Percentiles rank a stretch among this genome's conserved stretches.
phyloP scores from a whole-genome alignment of 92 coral and sea anemone species.

The Palythoa heliodiscus region DNA sequence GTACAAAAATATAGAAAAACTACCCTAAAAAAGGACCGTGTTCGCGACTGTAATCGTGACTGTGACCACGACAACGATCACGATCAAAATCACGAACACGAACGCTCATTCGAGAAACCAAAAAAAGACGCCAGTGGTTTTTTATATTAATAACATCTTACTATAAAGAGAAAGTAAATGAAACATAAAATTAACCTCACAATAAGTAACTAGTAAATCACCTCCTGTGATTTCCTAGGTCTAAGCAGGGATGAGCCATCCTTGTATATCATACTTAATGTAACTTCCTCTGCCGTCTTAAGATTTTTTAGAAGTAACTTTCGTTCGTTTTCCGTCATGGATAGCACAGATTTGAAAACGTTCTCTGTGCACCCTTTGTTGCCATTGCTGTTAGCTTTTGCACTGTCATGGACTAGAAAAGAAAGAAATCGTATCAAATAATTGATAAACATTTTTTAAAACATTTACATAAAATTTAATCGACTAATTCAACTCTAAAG shows the following conservation, averaged over 20 bases:
- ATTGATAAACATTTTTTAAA: neutral
- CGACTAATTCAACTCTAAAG: too few relatives aligned
- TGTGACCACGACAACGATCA: too few relatives aligned
- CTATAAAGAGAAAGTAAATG: neutral
- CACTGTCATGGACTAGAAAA: neutral
- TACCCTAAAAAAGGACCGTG: too few relatives aligned
- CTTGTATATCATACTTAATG: constrained; percentile 69
- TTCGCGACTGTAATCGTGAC: too few relatives aligned
- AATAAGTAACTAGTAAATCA: neutral
- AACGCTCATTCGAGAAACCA: too few relatives aligned
- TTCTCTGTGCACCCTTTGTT: neutral
- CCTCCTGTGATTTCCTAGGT: constrained; percentile 39
- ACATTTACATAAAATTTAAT: neutral
- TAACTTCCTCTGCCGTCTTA: constrained; percentile 74
- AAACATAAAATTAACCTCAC: neutral
- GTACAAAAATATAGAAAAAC: too few relatives aligned
- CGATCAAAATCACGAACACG: too few relatives aligned
- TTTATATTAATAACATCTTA: too few relatives aligned
- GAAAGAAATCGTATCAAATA: neutral
- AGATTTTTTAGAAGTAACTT: constrained; percentile 51
- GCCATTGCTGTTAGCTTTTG: neutral
- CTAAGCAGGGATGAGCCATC: constrained; percentile 75
- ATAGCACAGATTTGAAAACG: constrained; percentile 41
- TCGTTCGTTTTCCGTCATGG: constrained; percentile 60
- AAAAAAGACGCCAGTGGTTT: too few relatives aligned